Conservation (phyloP, 2,113 vertebrate species). For the Scortum barcoo region DNA sequence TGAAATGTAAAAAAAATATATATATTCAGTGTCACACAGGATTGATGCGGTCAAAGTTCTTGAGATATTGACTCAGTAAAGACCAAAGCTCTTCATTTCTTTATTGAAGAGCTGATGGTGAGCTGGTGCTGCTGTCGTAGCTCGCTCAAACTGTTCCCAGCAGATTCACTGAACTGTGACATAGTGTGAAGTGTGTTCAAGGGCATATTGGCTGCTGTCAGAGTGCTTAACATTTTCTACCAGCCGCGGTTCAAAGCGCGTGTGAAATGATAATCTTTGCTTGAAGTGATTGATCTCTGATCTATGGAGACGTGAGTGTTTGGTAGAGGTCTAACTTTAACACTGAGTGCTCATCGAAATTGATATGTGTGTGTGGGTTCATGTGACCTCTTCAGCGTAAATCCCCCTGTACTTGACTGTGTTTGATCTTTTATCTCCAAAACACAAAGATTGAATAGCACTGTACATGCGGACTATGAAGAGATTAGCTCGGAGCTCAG, state of each 20-base stretch:
- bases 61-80: slow-evolving; percentile 41
- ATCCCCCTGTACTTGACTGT: slow-evolving; percentile 42
- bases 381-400: slow-evolving; percentile 33
- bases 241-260: slow-evolving; percentile 51
- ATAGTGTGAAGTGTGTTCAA: slow-evolving; percentile 75
- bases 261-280: slow-evolving; percentile 75
- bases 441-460: slow-evolving; percentile 50
- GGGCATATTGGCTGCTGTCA: slow-evolving; percentile 65
- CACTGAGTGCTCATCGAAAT: background rate
- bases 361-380: background rate
- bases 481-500: slow-evolving; percentile 54
- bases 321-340: slow-evolving; percentile 19
- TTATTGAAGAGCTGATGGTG: slow-evolving; percentile 34
- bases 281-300: slow-evolving; percentile 67
- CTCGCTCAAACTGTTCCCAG: slow-evolving; percentile 51
- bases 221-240: slow-evolving; percentile 60
- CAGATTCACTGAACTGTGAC: slow-evolving; percentile 54
- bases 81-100: slow-evolving; percentile 19
- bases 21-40: slow-evolving; percentile 33
- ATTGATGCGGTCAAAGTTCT: slow-evolving; percentile 21
- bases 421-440: slow-evolving; percentile 65
- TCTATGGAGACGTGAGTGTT: slow-evolving; percentile 24
- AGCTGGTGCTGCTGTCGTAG: slow-evolving; percentile 17
- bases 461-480: slow-evolving; percentile 5
- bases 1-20: slow-evolving; percentile 35